Percentiles rank a stretch among this genome's conserved stretches.
These are phyloP conservation scores for Eriosoma lanigerum DNA, from an alignment of 1,140 invertebrate species.

Conservation along the genomic window DNA sequence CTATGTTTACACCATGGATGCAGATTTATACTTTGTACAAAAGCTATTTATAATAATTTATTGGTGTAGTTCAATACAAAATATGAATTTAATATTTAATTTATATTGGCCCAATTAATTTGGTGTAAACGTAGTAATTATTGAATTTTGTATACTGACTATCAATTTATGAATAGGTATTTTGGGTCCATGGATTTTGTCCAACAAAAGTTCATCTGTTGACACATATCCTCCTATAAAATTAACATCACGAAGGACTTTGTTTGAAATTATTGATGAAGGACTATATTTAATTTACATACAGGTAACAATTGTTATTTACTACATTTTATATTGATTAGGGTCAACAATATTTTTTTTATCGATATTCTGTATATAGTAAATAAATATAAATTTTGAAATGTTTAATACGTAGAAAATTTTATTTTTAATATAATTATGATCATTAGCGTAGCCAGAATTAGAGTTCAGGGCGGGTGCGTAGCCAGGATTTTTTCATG, in stretches of 20 bases:
- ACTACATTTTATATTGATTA: no score
- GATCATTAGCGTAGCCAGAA: no score
- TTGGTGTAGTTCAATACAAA: background rate
- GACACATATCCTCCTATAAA: background rate
- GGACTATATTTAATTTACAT: conserved; percentile 35
- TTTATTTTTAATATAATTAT: no score
- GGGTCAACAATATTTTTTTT: no score
- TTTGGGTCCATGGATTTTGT: conserved; percentile 41
- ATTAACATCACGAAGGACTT: conserved; percentile 36
- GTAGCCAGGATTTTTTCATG: no score
- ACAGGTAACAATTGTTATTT: conserved; percentile 14
- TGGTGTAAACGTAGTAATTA: conserved; percentile 12
- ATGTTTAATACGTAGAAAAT: no score
- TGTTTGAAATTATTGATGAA: conserved; percentile 27
- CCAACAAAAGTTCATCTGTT: conserved; percentile 31
- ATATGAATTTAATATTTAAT: background rate
- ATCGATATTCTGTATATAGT: no score
- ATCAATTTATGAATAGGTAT: conserved; percentile 33
- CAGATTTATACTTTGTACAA: no score
- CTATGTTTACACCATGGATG: conserved; percentile 11
- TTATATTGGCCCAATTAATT: no score
- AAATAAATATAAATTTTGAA: no score
- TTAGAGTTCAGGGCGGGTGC: no score
- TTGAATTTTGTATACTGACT: background rate
- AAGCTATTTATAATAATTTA: no score